phyloP scores from a whole-genome alignment of 2,113 vertebrate genomes.

The Bagarius yarrelli region DNA sequence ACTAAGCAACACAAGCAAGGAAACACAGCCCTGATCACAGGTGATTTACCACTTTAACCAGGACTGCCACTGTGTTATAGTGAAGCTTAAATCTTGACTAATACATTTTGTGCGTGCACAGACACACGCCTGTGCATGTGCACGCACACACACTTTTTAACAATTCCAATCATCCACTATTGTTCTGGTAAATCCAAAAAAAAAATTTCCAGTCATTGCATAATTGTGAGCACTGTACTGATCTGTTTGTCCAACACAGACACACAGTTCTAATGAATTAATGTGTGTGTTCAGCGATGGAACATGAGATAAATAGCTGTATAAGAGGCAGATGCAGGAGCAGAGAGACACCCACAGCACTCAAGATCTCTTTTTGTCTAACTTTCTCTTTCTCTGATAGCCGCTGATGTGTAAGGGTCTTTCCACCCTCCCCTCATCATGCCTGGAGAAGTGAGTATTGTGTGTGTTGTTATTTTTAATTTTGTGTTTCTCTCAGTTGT shows the following conservation, averaged over 20 bases:
- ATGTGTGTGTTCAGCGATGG: conserved; percentile 10
- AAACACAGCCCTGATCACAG: no score
- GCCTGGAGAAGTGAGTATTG: conserved; percentile 66
- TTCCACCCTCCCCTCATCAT: conserved; percentile 67
- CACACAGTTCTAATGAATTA: not conserved
- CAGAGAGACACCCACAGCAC: not conserved
- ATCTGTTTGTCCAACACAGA: conserved; percentile 26
- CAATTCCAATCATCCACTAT: not conserved
- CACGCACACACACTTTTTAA: conserved; percentile 4
- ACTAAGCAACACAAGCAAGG: no score
- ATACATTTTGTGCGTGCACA: no score
- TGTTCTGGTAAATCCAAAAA: conserved; percentile 7
- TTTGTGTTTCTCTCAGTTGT: not conserved
- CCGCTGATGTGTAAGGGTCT: conserved; percentile 68
- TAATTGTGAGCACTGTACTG: conserved; percentile 15
- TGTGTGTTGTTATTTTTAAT: not conserved
- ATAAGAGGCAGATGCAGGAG: conserved; percentile 47
- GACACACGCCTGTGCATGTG: no score
- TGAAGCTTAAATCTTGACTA: no score
- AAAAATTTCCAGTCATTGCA: conserved; percentile 18
- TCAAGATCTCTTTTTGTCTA: not conserved
- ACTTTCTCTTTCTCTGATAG: not conserved
- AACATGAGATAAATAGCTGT: conserved; percentile 47
- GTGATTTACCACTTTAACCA: no score
- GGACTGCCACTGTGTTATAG: no score